A percentile compares a stretch with the other conserved stretches of the same genome.
These are phyloP conservation scores for Chionis minor DNA, from an alignment of 2,113 vertebrate genomes.

Conservation along the genomic window DNA sequence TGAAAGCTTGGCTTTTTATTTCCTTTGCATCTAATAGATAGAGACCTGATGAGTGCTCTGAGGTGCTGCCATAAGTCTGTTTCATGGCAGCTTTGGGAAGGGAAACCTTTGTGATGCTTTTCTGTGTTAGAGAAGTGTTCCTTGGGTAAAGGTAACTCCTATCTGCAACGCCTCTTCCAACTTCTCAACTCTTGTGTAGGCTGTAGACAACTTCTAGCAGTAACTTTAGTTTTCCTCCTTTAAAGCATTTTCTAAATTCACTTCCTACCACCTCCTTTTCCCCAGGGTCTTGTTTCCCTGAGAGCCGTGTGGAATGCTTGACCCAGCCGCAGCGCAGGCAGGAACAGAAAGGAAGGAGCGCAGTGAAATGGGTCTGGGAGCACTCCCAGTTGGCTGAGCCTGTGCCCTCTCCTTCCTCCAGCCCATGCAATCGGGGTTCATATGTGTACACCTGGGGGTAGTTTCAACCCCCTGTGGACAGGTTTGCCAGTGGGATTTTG, in stretches of 20 bases:
- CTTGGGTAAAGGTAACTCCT: neutral
- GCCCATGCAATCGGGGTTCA: rapidly evolving
- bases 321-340: rapidly evolving
- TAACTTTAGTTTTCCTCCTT: neutral
- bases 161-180: neutral
- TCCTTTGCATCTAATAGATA: neutral
- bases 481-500: neutral
- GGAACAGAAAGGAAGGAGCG: neutral
- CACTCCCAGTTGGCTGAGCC: rapidly evolving
- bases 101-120: neutral
- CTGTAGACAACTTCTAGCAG: neutral
- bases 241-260: neutral
- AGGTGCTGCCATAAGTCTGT: neutral
- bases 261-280: neutral
- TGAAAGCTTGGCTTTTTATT: neutral
- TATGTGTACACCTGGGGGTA: neutral
- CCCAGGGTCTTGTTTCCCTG: neutral
- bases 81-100: neutral
- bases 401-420: neutral
- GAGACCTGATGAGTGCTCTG: neutral
- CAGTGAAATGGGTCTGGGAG: neutral
- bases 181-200: neutral
- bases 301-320: neutral
- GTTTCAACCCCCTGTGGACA: neutral
- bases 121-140: neutral